A percentile compares a stretch with the other conserved stretches of the same genome.
Conservation (phyloP, 2,113 vertebrate genomes). For the Hippocampus guttulatus region DNA sequence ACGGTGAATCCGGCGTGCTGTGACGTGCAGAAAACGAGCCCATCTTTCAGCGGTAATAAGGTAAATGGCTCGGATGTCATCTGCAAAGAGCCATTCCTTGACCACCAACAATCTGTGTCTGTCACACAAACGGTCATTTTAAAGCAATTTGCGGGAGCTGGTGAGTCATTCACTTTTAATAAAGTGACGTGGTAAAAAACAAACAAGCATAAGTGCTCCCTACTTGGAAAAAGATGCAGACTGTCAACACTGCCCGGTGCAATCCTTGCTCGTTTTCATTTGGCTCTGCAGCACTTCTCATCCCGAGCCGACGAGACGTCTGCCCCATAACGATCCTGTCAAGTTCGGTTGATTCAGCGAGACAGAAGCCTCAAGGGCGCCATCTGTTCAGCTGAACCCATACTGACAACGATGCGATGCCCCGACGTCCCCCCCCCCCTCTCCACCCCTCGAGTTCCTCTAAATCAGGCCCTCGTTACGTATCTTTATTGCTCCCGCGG, state of each 20-base stretch:
- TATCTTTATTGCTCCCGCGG: neutral
- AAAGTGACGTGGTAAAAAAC: neutral
- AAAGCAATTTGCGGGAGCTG: neutral
- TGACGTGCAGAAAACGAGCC: slow-evolving; percentile 27
- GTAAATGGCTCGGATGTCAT: slow-evolving; percentile 42
- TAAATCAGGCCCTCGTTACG: neutral
- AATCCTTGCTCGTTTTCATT: neutral
- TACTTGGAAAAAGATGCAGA: slow-evolving; percentile 6
- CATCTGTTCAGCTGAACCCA: slow-evolving; percentile 60
- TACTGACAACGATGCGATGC: slow-evolving; percentile 5
- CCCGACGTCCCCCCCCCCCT: neutral
- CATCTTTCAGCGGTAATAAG: slow-evolving; percentile 39
- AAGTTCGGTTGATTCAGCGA: slow-evolving; percentile 43
- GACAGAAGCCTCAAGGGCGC: slow-evolving; percentile 54
- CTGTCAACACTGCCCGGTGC: slow-evolving; percentile 5
- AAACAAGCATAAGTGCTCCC: slow-evolving; percentile 7
- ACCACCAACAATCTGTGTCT: slow-evolving; percentile 40
- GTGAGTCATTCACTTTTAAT: neutral
- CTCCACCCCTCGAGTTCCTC: neutral
- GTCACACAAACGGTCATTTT: neutral
- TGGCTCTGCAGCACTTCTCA: slow-evolving; percentile 1
- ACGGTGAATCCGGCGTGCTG: slow-evolving; percentile 32
- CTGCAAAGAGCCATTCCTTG: slow-evolving; percentile 33
- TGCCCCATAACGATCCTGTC: slow-evolving; percentile 19
- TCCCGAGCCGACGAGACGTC: slow-evolving; percentile 8